phyloP scores from a whole-genome alignment of 2,113 vertebrate genomes.

The Corythornis cristatus region DNA sequence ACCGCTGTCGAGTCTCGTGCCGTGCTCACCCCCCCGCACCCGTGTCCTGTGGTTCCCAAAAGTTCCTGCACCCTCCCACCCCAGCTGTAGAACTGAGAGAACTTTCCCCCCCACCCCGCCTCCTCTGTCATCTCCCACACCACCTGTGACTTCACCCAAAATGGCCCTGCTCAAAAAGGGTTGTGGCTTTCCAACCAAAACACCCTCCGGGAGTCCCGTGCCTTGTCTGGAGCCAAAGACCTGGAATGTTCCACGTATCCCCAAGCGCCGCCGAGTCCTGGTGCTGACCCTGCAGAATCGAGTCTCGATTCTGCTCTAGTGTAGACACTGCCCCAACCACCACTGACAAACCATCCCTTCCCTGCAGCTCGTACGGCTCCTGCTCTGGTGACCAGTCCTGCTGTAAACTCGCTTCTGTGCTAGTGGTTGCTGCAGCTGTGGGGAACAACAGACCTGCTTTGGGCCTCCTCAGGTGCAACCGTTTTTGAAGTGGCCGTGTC shows the following conservation, averaged over 20 bases:
- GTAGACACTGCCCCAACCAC: constrained; percentile 19
- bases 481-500: constrained; percentile 58
- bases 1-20: constrained; percentile 38
- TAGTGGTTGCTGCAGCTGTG: not conserved
- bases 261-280: not conserved
- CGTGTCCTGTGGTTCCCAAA: constrained; percentile 64
- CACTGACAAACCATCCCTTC: not conserved
- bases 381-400: not conserved
- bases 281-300: not conserved
- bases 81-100: constrained; percentile 44
- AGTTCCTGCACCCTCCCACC: constrained; percentile 55
- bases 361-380: not conserved
- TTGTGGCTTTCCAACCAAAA: constrained; percentile 56
- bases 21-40: constrained; percentile 53
- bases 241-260: not conserved
- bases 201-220: not conserved
- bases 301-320: not conserved
- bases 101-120: not conserved
- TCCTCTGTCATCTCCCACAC: constrained; percentile 39
- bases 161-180: constrained; percentile 60
- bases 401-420: constrained; percentile 5
- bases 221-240: constrained; percentile 23
- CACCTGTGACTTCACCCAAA: constrained; percentile 12
- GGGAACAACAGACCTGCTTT: not conserved
- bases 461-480: constrained; percentile 35